Evolutionary conservation across 2,113 vertebrate species (phyloP), one percentile per base, ranked within the genome.

Genomic region (Pachyramphus minor): DNA sequence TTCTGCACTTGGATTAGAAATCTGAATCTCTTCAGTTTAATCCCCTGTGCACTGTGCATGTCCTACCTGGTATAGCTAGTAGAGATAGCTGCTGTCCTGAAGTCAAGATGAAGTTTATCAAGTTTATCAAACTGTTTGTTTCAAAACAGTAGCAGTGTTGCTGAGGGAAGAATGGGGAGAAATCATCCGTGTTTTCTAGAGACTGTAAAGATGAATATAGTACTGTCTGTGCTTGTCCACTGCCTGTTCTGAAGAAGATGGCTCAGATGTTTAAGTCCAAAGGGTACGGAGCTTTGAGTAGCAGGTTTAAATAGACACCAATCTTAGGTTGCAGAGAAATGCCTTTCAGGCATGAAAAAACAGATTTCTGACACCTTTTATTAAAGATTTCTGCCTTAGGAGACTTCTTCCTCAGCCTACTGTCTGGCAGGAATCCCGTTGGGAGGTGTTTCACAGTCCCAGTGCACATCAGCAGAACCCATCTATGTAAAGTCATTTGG

Each of bases 281-380:
- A 74, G 24, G 20, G 31, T 4, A 6, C 28, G 52, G 50, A 64
- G 30, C 49, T 76, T 68, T 24, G 67, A 53, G 30, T 11, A 42
- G 17, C 0, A 0, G 19, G 5, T 27, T 76, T 83, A 53, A 11
- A 5, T 12, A 66, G 55, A 24, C 27, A 55, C 15, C 50, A 30
- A 0, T 35, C 15, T 39, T 42, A 49, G 21, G 4, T 74, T 64
- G 56, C n/a, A 53, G 39, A 82, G 53, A 89, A 85, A 74, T 56
- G 42, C 18, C 49, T 33, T 73, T 60, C 16, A 4, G 59, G 41
- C 14, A 3, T 60, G 27, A 47, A 76, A 76, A 89, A 60, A 8
- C 59, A 50, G 27, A n/a, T 53, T 87, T 66, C 59, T 84, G 33
- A 56, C 50, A 78, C 12, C 11, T 28, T 33, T 68, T 53, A 33